Conservation (phyloP, 2,113 vertebrate genomes). For the Urocynchramus pylzowi region DNA sequence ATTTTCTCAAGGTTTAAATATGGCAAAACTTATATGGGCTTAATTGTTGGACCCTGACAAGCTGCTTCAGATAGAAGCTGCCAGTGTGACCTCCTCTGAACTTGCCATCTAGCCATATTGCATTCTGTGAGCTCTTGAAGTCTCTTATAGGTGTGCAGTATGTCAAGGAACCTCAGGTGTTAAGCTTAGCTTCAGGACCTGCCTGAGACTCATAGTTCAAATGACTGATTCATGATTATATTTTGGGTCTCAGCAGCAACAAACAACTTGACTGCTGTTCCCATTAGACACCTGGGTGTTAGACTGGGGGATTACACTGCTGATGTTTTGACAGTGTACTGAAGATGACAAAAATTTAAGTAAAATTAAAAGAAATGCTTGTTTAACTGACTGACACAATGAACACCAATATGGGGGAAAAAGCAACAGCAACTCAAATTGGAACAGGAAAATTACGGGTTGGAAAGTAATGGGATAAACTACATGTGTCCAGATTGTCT, state of each 20-base stretch:
- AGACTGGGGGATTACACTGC: neutral
- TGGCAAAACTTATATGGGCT: neutral
- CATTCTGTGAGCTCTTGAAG: neutral
- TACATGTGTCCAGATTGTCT: neutral
- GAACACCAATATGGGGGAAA: fast-evolving
- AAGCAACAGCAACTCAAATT: neutral
- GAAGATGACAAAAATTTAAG: neutral
- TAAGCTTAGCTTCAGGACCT: neutral
- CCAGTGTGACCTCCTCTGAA: neutral
- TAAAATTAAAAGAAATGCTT: neutral
- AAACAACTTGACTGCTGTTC: neutral
- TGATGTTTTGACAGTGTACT: neutral
- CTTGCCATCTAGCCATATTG: neutral
- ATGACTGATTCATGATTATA: neutral
- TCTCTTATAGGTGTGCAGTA: neutral
- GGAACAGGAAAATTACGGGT: neutral
- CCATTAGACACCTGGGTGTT: neutral
- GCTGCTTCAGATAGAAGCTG: neutral
- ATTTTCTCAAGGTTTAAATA: neutral
- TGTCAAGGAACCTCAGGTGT: neutral
- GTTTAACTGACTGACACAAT: neutral
- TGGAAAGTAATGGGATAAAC: neutral
- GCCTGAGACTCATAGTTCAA: neutral
- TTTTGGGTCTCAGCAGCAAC: neutral
- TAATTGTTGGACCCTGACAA: neutral